A percentile compares a stretch with the other conserved stretches of the same genome.
These are phyloP conservation scores for Eonycteris spelaea DNA, from an alignment of 2,113 vertebrate genomes.

Conservation along the genomic window DNA sequence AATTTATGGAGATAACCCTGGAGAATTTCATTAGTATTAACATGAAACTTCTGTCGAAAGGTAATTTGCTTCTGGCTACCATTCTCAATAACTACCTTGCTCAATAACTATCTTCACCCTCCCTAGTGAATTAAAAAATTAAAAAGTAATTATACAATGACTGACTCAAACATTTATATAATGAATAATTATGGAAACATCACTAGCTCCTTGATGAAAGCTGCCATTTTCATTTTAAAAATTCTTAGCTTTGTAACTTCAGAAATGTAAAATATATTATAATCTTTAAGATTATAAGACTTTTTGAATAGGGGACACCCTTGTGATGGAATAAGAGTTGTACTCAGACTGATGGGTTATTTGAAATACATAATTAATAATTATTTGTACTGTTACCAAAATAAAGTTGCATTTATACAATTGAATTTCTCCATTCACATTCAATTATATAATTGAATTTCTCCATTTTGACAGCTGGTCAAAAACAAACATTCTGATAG, in stretches of 20 bases:
- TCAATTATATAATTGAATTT: not conserved
- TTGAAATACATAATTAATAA: not conserved
- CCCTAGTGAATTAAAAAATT: not conserved
- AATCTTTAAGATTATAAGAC: not conserved
- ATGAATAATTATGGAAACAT: not conserved
- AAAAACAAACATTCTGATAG: not conserved
- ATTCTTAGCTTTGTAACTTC: not conserved
- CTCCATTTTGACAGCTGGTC: not conserved
- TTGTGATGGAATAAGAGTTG: not conserved
- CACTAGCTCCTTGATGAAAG: not conserved
- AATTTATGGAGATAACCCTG: not conserved
- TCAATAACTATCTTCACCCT: not conserved
- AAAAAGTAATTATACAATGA: not conserved
- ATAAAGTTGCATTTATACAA: not conserved
- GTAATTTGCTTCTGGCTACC: constrained; percentile 40
- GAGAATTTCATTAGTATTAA: constrained; percentile 35
- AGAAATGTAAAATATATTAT: not conserved
- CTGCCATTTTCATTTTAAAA: not conserved
- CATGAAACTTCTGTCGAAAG: constrained; percentile 43
- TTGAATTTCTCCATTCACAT: not conserved
- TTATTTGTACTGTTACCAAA: not conserved
- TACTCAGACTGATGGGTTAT: not conserved
- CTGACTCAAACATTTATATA: not conserved
- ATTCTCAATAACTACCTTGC: not conserved
- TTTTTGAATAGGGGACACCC: not conserved